Conservation (phyloP, 2,113 vertebrate genomes). For the Ploceus nigricollis region DNA sequence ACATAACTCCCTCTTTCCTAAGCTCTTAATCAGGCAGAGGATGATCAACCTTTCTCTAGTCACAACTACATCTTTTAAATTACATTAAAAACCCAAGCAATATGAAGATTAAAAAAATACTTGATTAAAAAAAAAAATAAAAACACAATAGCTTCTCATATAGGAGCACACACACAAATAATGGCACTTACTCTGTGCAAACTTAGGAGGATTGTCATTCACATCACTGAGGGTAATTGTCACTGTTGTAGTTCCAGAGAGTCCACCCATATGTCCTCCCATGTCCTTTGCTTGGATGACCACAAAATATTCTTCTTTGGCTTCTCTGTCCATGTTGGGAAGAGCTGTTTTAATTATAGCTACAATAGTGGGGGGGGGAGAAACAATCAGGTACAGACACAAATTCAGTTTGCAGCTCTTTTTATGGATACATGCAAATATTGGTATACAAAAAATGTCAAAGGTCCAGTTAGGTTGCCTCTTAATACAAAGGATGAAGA, state of each 20-base stretch:
- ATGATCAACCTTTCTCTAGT: background rate
- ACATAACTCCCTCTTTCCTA: background rate
- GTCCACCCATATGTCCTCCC: constrained; percentile 96
- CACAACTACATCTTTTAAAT: background rate
- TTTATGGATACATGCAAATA: background rate
- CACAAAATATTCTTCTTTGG: constrained; percentile 95
- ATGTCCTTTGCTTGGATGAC: constrained; percentile 99
- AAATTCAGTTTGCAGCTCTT: background rate
- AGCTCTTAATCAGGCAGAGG: background rate
- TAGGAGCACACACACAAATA: background rate
- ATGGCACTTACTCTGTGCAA: constrained; percentile 89
- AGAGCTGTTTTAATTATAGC: constrained; percentile 96
- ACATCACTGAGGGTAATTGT: constrained; percentile 93
- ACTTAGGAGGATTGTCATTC: constrained; percentile 98
- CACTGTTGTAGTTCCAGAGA: constrained; percentile 95
- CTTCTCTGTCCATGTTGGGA: constrained; percentile 97
- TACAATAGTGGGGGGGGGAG: constrained; percentile 57
- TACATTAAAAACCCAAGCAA: background rate
- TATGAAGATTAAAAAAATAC: background rate
- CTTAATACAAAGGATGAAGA: background rate
- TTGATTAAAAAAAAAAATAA: background rate
- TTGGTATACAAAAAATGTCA: background rate
- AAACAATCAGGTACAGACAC: background rate
- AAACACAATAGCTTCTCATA: background rate
- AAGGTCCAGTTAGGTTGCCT: background rate